Evolutionary conservation across 2,888 invertebrate species (phyloP).

Genomic region (Drepanosiphum platanoidis): DNA sequence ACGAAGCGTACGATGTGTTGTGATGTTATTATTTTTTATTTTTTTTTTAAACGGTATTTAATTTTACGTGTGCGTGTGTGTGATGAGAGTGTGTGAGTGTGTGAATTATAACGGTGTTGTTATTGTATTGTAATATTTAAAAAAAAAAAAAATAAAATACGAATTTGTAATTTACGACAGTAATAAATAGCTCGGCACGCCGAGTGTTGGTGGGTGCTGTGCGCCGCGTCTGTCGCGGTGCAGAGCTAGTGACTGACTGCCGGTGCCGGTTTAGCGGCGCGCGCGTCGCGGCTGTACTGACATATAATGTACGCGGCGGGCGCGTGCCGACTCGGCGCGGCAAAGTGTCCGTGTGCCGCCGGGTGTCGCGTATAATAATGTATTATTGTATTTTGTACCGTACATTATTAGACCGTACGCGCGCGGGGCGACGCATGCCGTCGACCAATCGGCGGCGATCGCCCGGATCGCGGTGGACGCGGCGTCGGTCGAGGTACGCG

Average conservation of each 20-base stretch:
- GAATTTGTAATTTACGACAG: neutral
- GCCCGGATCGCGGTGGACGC: neutral
- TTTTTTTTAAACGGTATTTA: too few species aligned
- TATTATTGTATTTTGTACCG: neutral
- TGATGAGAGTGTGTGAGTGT: too few species aligned
- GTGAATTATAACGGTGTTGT: too few species aligned
- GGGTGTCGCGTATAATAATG: neutral
- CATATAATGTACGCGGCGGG: too few species aligned
- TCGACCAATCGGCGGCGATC: slow-evolving; percentile 14
- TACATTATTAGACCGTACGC: neutral
- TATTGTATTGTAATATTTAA: too few species aligned
- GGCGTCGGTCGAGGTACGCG: neutral
- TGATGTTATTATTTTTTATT: too few species aligned
- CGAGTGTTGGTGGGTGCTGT: neutral
- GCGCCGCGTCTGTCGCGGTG: neutral
- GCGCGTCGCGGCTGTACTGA: neutral
- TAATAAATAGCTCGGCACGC: neutral
- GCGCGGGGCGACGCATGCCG: slow-evolving; percentile 7
- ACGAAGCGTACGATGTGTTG: neutral
- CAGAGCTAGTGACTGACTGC: slow-evolving; percentile 11
- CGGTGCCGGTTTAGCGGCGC: neutral
- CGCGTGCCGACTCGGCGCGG: neutral
- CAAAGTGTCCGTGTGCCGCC: neutral
- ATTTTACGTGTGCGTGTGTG: too few species aligned
- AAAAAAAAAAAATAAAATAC: too few species aligned